These are phyloP conservation scores for Diabrotica undecimpunctata DNA, from an alignment of 1,140 invertebrate species.

Conservation along the genomic window DNA sequence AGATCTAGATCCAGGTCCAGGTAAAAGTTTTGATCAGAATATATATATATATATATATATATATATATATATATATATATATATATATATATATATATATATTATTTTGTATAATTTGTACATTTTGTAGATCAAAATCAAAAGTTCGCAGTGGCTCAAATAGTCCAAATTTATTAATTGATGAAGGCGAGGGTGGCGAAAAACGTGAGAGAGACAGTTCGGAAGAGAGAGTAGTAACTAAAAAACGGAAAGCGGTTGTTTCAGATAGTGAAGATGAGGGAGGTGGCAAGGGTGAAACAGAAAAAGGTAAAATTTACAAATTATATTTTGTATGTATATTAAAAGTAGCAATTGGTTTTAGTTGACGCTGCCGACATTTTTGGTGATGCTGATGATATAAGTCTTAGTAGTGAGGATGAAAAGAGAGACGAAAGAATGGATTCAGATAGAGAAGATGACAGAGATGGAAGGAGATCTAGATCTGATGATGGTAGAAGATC, in stretches of 20 bases:
- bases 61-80: too few relatives aligned
- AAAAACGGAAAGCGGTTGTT: slow-evolving; percentile 48
- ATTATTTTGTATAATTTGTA: slow-evolving; percentile 13
- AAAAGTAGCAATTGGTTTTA: slow-evolving; percentile 21
- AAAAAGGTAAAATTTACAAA: slow-evolving; percentile 47
- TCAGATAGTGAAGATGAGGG: slow-evolving; percentile 54
- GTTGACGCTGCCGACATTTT: slow-evolving; percentile 78
- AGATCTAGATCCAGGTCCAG: slow-evolving; percentile 32
- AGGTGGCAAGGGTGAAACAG: slow-evolving; percentile 29
- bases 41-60: background rate
- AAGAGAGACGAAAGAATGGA: slow-evolving; percentile 46
- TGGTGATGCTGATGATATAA: slow-evolving; percentile 88
- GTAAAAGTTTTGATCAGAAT: too few relatives aligned
- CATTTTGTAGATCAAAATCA: slow-evolving; percentile 33
- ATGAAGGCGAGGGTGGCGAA: slow-evolving; percentile 41
- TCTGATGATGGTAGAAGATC: slow-evolving; percentile 45
- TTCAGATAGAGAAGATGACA: slow-evolving; percentile 39
- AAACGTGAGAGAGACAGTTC: slow-evolving; percentile 44
- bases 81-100: too few relatives aligned
- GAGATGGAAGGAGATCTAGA: slow-evolving; percentile 41
- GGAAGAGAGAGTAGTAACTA: slow-evolving; percentile 45
- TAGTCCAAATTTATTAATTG: slow-evolving; percentile 56
- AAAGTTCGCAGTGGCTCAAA: slow-evolving; percentile 53
- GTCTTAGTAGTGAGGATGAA: slow-evolving; percentile 69
- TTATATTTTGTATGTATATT: slow-evolving; percentile 16